These are phyloP conservation scores for Aselliscus stoliczkanus DNA, from an alignment of 2,797 vertebrate genomes.

Conservation along the genomic window DNA sequence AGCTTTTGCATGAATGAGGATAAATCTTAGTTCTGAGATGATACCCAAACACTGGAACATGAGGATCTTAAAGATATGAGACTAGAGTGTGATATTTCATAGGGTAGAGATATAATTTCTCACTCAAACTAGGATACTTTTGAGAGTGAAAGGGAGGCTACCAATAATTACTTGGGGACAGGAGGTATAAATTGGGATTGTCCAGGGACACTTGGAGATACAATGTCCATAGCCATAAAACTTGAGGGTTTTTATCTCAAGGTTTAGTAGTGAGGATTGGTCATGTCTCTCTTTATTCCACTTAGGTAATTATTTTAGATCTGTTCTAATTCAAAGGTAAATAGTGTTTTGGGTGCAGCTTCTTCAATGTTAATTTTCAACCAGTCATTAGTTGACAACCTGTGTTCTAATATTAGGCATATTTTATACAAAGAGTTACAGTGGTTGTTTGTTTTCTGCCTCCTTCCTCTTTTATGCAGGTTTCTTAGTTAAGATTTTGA, in stretches of 20 bases:
- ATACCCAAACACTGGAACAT: not conserved
- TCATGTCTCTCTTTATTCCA: not conserved
- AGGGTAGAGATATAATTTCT: not conserved
- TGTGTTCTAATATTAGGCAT: not conserved
- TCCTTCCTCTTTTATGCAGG: not conserved
- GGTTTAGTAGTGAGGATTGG: not conserved
- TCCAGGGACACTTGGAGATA: not conserved
- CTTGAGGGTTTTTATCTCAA: slow-evolving; percentile 15
- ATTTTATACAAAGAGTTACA: slow-evolving; percentile 11
- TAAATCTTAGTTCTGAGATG: not conserved
- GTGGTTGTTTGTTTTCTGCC: not conserved
- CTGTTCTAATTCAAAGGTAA: not conserved
- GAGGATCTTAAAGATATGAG: not conserved
- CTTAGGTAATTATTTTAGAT: not conserved
- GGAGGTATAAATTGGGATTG: not conserved
- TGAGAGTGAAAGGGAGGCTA: not conserved
- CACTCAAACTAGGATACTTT: not conserved
- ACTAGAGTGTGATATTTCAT: not conserved
- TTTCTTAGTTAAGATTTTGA: slow-evolving; percentile 29
- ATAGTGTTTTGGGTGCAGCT: not conserved
- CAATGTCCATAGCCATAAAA: not conserved
- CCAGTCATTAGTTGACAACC: not conserved
- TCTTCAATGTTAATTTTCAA: slow-evolving; percentile 31
- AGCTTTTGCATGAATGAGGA: not conserved
- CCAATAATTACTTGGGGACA: not conserved